Percentiles rank a stretch among this genome's conserved stretches.
Conservation (phyloP, 2,888 invertebrate genomes). For the Ametastegia equiseti region DNA sequence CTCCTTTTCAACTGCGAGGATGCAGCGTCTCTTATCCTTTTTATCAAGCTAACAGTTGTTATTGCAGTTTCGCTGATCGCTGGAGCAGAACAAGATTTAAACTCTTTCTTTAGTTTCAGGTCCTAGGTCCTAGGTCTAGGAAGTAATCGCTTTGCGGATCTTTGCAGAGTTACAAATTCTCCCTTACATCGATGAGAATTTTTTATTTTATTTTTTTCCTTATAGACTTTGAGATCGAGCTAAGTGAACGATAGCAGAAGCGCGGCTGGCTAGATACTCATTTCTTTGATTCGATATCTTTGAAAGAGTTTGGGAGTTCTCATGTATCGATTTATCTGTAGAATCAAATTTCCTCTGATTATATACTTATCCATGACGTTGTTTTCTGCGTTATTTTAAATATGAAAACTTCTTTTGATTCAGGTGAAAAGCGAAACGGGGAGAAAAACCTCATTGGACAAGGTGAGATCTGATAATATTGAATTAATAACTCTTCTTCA, state of each 20-base stretch:
- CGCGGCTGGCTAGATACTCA: no score
- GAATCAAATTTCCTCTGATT: slow-evolving; percentile 3
- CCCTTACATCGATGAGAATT: neutral
- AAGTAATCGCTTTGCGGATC: neutral
- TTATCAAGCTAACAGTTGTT: neutral
- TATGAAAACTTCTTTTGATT: slow-evolving; percentile 55
- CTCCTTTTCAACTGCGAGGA: neutral
- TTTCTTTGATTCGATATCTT: no score
- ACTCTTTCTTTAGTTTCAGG: neutral
- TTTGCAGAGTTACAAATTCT: neutral
- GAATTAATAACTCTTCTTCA: neutral
- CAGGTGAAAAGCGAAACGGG: slow-evolving; percentile 72
- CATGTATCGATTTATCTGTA: no score
- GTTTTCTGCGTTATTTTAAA: neutral
- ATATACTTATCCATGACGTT: neutral
- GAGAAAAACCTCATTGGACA: slow-evolving; percentile 66
- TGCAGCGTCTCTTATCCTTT: neutral
- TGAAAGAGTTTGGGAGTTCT: no score
- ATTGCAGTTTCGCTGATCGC: neutral
- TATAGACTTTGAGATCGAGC: neutral
- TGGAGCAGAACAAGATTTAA: neutral
- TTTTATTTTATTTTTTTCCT: neutral
- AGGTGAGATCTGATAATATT: slow-evolving; percentile 60
- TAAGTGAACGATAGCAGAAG: no score
- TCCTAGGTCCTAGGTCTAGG: neutral